Percentiles rank a stretch among this genome's conserved stretches.
Evolutionary conservation across 92 coral and sea anemone genomes (phyloP).

Genomic region (Paramuricea clavata): DNA sequence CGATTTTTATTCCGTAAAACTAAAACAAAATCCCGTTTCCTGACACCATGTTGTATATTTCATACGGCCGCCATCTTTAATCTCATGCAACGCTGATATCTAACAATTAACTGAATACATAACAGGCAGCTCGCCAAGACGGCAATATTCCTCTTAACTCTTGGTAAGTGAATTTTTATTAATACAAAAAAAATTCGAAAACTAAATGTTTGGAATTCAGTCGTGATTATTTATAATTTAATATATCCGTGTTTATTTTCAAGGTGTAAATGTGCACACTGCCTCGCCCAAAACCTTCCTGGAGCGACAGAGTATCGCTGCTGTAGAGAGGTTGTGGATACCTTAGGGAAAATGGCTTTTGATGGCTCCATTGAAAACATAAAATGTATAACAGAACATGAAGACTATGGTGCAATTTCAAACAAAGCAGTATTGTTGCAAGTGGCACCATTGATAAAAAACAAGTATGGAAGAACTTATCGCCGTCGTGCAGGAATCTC

Average conservation of each 20-base stretch:
- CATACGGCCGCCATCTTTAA: too few relatives aligned
- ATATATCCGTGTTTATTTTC: too few relatives aligned
- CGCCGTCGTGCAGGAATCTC: too few relatives aligned
- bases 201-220: not conserved
- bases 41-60: too few relatives aligned
- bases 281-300: not conserved
- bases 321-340: not conserved
- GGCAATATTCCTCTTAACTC: not conserved
- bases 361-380: conserved; percentile 1
- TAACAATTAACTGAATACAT: too few relatives aligned
- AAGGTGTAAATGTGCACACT: not conserved
- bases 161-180: not conserved
- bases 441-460: not conserved
- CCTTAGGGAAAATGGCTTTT: not conserved
- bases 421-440: conserved; percentile 2
- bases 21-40: too few relatives aligned
- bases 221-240: not conserved
- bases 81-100: too few relatives aligned
- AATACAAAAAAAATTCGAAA: not conserved
- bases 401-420: conserved; percentile 1
- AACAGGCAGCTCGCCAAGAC: too few relatives aligned
- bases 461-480: not conserved
- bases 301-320: conserved; percentile 6
- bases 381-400: conserved; percentile 3
- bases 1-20: too few relatives aligned